These are phyloP conservation scores for Typhlomys cinereus DNA, from an alignment of 2,113 vertebrate genomes.

Conservation along the genomic window DNA sequence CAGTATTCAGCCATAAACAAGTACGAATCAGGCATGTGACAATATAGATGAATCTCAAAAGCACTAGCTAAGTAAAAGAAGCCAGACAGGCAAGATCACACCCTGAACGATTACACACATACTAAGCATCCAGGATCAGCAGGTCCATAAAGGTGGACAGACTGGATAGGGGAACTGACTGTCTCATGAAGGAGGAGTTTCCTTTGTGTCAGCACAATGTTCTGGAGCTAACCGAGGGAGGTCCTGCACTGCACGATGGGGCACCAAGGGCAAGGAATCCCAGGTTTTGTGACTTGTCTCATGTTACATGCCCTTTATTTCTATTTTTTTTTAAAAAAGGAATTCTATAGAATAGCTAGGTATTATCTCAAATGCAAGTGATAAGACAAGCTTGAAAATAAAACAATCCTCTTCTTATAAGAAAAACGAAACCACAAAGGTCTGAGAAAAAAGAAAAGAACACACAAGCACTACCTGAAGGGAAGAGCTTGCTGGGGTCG, in stretches of 20 bases:
- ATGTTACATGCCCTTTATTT: not conserved
- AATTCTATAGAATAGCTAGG: not conserved
- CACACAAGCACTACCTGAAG: not conserved
- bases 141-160: too few species aligned
- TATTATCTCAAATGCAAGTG: not conserved
- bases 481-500: not conserved
- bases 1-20: not conserved
- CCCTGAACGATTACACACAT: not conserved
- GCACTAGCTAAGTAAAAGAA: not conserved
- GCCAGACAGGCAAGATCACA: not conserved
- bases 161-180: not conserved
- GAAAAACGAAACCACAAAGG: not conserved
- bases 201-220: not conserved
- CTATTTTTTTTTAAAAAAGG: not conserved
- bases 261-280: not conserved
- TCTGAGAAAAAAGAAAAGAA: not conserved
- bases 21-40: not conserved
- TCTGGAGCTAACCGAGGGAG: not conserved
- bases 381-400: not conserved
- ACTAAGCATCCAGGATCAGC: not conserved
- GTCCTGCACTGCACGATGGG: too few species aligned
- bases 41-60: not conserved
- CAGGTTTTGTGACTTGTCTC: not conserved
- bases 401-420: not conserved
- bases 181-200: not conserved